Evolutionary conservation across 2,113 vertebrate species (phyloP), one percentile per base, ranked within the genome.

Genomic region (Oryzias woworae): DNA sequence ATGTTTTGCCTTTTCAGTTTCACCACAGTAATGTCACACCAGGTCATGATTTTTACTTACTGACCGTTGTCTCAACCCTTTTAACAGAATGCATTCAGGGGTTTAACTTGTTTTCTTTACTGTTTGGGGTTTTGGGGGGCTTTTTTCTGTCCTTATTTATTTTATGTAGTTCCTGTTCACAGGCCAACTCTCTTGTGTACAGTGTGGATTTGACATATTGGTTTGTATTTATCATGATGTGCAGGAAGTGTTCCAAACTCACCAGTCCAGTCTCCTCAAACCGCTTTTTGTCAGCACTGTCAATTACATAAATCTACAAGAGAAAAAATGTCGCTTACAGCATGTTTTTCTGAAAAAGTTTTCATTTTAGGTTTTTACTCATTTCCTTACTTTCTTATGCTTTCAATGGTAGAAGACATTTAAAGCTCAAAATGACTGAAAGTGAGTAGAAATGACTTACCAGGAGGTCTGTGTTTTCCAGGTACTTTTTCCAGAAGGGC

Each of bases 191-290:
- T 10, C 8, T 36, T 12, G 1, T 36, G 31, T 36, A 12, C 7
- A 2, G 2, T 36, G 31, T 36, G 31, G 8, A 4, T 15, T 26
- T 14, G 23, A 26, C 20, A 23, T 5, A 23, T 50, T 23, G 14
- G 5, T 4, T 48, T 3, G 12, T 46, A 16, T 16, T 16, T 1
- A 48, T 48, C 16, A n/a, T 20, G 18, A 48, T 48, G 14, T 8
- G 7, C 16, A 52, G 53, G 43, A n/a, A 20, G 12, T 8, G 26
- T 63, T 26, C 23, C 41, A 41, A 52, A 43, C 89, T 75, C 91
- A 95, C 94, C 95, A 94, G 89, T 58, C 93, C 94, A 0, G 94
- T 95, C 89, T 95, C 95, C 70, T 96, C 95, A 3, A 96, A 95
- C 49, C 93, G 89, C 86, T 95, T 96, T 88, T 94, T 94, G 81